Conservation (phyloP, 2,888 invertebrate genomes). For the Ennomos quercinarius region DNA sequence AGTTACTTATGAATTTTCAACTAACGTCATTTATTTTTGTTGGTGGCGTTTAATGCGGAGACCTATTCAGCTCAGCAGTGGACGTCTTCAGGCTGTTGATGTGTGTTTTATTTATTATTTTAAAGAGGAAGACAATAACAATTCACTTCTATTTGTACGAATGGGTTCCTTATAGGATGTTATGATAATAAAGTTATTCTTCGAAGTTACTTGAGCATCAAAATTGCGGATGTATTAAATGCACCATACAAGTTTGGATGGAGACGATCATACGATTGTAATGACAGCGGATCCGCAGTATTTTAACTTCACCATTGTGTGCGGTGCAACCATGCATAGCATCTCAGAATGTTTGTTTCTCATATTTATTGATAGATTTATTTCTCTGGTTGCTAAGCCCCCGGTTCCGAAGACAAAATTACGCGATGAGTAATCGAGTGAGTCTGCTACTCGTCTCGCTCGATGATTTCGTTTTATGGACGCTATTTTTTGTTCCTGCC, state of each 20-base stretch:
- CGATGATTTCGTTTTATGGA: conserved; percentile 70
- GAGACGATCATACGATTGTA: conserved; percentile 50
- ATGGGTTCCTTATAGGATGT: conserved; percentile 5
- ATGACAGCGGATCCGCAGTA: conserved; percentile 66
- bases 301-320: conserved; percentile 72
- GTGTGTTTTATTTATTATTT: no score
- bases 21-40: no score
- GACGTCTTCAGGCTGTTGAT: no score
- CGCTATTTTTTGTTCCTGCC: conserved; percentile 63
- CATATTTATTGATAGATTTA: conserved; percentile 80
- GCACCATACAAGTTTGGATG: conserved; percentile 35
- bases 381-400: conserved; percentile 61
- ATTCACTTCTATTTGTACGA: not conserved
- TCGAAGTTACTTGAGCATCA: conserved; percentile 36
- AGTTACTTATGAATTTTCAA: no score
- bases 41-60: no score
- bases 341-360: conserved; percentile 64
- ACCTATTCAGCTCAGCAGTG: no score
- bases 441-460: conserved; percentile 70
- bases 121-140: no score
- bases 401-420: conserved; percentile 70
- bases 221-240: conserved; percentile 41
- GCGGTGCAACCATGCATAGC: conserved; percentile 71
- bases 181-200: conserved; percentile 18
- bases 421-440: conserved; percentile 78